Evolutionary conservation across 2,113 vertebrate genomes (phyloP), one percentile per base, ranked within the genome.

Genomic region (Sorex araneus): DNA sequence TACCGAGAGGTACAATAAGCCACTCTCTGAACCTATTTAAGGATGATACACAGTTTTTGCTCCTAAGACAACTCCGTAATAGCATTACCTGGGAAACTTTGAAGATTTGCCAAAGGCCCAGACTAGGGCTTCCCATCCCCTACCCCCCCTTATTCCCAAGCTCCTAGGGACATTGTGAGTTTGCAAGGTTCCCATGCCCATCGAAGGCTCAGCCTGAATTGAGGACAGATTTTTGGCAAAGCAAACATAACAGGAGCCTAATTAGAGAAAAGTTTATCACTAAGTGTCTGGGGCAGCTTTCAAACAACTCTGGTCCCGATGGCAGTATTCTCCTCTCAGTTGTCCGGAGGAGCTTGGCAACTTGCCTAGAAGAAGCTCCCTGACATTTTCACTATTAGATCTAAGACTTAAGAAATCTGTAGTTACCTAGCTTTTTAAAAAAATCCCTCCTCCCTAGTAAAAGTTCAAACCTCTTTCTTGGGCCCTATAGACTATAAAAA

Each of bases 201-300:
- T 87, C 45, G 67, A 34, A 54, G 30, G 32, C 50, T 40, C 15
- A 47, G 1, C 27, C 4, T 27, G 43, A 23, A 67, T 10, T 64
- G 63, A 76, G 32, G 30, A 75, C 12, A 25, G 54, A 25, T 60
- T 23, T 79, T 57, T 80, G 76, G 77, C 47, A 50, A 94, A 18
- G 47, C 6, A 69, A 57, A 77, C 84, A 43, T 19, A 77, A 75
- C 28, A 81, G 4, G 28, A 25, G 32, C 19, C 23, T 36, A 66
- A 25, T 73, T 34, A 43, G 34, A 74, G 30, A 71, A 87, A 83
- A 67, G 2, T 28, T 70, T 28, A 47, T 73, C 4, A 32, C 12
- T 34, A 75, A 90, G 74, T 36, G 19, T 78, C 21, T 90, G 64
- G 30, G 77, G 21, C 11, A 43, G 40, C 32, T 81, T 90, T 84